Conservation (phyloP, 2,888 invertebrate species). For the Phlogophora meticulosa region DNA sequence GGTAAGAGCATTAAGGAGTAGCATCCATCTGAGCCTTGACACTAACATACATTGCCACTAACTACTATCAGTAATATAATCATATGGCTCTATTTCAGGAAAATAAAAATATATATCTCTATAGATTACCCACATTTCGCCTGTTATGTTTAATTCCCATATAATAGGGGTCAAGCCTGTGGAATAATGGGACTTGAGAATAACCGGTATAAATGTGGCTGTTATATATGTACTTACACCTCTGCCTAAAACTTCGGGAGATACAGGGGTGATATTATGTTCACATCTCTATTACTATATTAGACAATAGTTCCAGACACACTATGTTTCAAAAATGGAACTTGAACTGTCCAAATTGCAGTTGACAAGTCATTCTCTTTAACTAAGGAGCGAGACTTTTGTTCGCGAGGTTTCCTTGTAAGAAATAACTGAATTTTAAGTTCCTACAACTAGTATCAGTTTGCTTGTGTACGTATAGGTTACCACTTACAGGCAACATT, state of each 20-base stretch:
- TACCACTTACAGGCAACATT: conserved; percentile 18
- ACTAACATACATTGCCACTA: conserved; percentile 13
- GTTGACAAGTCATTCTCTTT: conserved; percentile 5
- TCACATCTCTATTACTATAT: no score
- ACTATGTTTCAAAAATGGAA: conserved; percentile 4
- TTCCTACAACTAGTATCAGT: conserved; percentile 29
- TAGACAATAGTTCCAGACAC: not conserved
- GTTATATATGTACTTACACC: no score
- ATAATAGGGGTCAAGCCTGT: no score
- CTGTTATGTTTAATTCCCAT: no score
- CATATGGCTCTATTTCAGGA: no score
- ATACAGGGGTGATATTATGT: no score
- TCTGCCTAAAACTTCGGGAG: no score
- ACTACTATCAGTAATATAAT: conserved; percentile 7
- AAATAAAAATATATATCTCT: no score
- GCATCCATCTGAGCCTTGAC: conserved; percentile 22
- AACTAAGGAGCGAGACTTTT: conserved; percentile 20
- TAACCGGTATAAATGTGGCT: no score
- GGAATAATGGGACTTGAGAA: no score
- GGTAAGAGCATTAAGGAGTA: conserved; percentile 1
- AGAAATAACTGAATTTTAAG: conserved; percentile 47
- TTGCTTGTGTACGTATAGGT: conserved; percentile 6
- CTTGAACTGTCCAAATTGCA: conserved; percentile 34
- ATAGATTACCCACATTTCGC: no score
- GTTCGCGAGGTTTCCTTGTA: conserved; percentile 25